Base-by-base conservation (phyloP, 1,140 invertebrate genomes). In the Apis cerana region DNA sequence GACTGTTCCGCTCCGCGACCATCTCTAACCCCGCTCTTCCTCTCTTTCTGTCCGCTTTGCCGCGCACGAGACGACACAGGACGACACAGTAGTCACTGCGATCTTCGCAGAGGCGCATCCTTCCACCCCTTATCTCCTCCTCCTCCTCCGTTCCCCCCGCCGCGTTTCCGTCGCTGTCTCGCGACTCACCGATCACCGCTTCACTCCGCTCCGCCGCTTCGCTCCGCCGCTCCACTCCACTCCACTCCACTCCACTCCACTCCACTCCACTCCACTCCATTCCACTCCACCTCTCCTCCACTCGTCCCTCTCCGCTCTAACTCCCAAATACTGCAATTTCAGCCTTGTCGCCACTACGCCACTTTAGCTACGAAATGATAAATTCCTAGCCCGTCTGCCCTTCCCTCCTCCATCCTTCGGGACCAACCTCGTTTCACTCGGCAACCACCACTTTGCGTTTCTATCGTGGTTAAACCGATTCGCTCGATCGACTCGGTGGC, bases 281-380 rank as follows among this genome's bases (percentile, higher is more conserved):
- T 82, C 79, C 86, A 88, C 86, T 84, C 69, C 67, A 33, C 33
- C 33, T 33, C 33, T 3, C 2, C 33, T 33, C 33, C 33, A 33
- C 27, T 27, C 27, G 85, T 71, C 79, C 83, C 82, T 86, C 89
- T 82, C 87, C 89, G 89, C 88, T 91, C 86, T 81, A n/a, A 89
- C 89, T 88, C 82, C 86, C 85, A 88, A 91, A 91, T 91, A 90
- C 90, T 90, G 89, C 90, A 90, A 90, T 91, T 90, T 91, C 89
- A 91, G 89, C 87, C 87, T 90, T 88, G 89, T 91, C 88, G 89
- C 82, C 82, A 84, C 84, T 88, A 87, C 83, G 85, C 86, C 83
- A 90, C 89, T 90, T 90, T 86, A 89, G 88, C 89, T 84, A 86
- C 83, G 86, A 91, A 91, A 91, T 91, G 89, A 91, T 91, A 90